Evolutionary conservation across 2,888 invertebrate species (phyloP).

Genomic region (Penaeus monodon): DNA sequence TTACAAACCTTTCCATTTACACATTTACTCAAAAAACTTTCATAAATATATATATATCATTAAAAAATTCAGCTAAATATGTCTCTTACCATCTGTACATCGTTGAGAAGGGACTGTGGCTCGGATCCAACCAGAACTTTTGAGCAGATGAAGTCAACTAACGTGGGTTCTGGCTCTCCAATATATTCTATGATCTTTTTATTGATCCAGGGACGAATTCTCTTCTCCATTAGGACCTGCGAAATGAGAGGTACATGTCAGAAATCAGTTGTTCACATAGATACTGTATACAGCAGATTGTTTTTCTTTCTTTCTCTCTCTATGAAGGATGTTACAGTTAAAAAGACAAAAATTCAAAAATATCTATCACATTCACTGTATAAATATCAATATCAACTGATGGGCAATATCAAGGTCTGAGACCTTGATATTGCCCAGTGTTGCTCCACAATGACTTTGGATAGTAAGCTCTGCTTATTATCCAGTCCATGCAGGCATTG

Average conservation of each 20-base stretch:
- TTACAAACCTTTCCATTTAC: no score
- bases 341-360: no score
- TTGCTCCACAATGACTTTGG: no score
- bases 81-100: slow-evolving; percentile 93
- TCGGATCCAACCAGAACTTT: slow-evolving; percentile 94
- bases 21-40: slow-evolving; percentile 26
- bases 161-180: slow-evolving; percentile 97
- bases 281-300: not conserved
- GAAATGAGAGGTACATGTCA: not conserved
- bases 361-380: no score
- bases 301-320: not conserved
- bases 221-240: slow-evolving; percentile 88
- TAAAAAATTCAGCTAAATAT: not conserved
- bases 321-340: not conserved
- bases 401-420: no score
- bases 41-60: not conserved
- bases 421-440: no score
- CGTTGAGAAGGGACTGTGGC: slow-evolving; percentile 94
- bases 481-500: no score
- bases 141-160: slow-evolving; percentile 99
- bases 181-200: slow-evolving; percentile 99
- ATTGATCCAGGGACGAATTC: slow-evolving; percentile 99
- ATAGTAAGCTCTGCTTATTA: no score
- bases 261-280: not conserved
- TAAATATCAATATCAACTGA: no score